Percentiles rank a stretch among this genome's conserved stretches.
Conservation (phyloP, 2,113 vertebrate species). For the Hucho hucho region DNA sequence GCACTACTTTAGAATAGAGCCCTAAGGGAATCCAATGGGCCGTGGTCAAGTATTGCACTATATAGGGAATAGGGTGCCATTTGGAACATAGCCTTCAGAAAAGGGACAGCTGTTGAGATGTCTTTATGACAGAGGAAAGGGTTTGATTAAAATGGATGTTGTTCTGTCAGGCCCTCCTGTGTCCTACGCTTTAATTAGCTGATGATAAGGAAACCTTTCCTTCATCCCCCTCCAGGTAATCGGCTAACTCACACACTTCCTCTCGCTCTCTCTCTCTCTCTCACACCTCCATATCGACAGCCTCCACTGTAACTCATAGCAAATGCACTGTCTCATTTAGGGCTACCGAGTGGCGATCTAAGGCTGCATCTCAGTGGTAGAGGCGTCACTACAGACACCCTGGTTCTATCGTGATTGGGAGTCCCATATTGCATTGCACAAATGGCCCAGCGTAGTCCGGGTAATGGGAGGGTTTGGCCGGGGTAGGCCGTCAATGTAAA, state of each 20-base stretch:
- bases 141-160: constrained; percentile 60
- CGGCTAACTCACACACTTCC: constrained; percentile 33
- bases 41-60: neutral
- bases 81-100: constrained; percentile 27
- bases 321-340: constrained; percentile 40
- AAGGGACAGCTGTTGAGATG: constrained; percentile 55
- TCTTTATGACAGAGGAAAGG: constrained; percentile 51
- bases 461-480: too few relatives aligned
- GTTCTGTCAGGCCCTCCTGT: constrained; percentile 32
- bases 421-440: too few relatives aligned
- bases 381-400: too few relatives aligned
- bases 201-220: constrained; percentile 38
- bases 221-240: constrained; percentile 38
- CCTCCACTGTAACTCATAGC: constrained; percentile 41
- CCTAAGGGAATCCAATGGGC: too few relatives aligned
- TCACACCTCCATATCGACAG: constrained; percentile 22
- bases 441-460: too few relatives aligned
- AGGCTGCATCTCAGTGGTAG: too few relatives aligned
- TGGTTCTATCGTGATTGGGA: too few relatives aligned
- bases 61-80: neutral
- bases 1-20: too few relatives aligned
- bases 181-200: constrained; percentile 61
- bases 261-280: too few relatives aligned
- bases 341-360: too few relatives aligned
- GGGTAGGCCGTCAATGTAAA: too few relatives aligned